Evolutionary conservation across 2,797 vertebrate genomes (phyloP), one percentile per base, ranked within the genome.

Genomic region (Acipenser ruthenus): DNA sequence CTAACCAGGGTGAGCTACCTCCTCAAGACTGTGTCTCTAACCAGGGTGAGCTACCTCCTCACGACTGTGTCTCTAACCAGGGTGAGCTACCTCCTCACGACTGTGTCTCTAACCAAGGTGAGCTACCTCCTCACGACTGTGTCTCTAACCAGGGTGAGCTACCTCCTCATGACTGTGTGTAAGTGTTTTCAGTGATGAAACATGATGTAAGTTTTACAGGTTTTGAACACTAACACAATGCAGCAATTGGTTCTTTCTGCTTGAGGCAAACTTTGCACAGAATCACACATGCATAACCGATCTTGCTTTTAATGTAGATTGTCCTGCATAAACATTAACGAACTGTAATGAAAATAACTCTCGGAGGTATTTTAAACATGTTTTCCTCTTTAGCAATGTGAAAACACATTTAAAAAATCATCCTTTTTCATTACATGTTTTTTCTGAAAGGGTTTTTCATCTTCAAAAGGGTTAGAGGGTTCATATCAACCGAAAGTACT

Each of bases 181-280:
- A 37, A 37, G 23, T 37, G 23, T 37, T 37, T 37, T 37, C 23
- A 37, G 23, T 37, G 23, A 37, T 4, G 2, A 37, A 3, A 37
- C 23, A 37, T 2, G 23, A 18, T 18, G 15, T 18, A 18, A 18
- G 15, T 18, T 18, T 18, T 18, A 18, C 15, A 18, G 15, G 23
- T 1, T 37, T 37, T 37, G 23, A 37, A 37, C 23, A 37, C 23
- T 37, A 37, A 37, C 23, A 37, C 23, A 37, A 37, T 37, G 15
- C 15, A 18, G 15, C 15, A 18, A 18, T 18, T 37, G 23, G 23
- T 37, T 37, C 23, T 37, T 37, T 37, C 2, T 70, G 70, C 73
- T 70, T 69, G 70, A 77, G 70, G 71, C 71, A 50, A 53, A 68
- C 61, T 50, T 63, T 49, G 59, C 67, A 63, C 60, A 71, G 72